Percentiles rank a stretch among this genome's conserved stretches.
Conservation (phyloP, 2,797 vertebrate species). For the Orestias chungarensis region DNA sequence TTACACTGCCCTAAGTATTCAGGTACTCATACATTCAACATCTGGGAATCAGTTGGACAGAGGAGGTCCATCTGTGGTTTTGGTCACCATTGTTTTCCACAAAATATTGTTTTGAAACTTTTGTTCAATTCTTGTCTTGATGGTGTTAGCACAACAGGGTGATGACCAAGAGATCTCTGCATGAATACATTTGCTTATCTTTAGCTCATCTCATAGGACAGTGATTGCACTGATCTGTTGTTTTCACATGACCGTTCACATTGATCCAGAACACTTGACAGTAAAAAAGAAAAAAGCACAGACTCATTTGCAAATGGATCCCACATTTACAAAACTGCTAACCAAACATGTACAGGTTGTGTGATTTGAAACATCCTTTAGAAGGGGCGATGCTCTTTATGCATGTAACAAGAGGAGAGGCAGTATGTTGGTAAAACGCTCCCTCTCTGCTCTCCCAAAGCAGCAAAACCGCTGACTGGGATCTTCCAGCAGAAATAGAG, state of each 20-base stretch:
- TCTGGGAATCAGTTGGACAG: too few species aligned
- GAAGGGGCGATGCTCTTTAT: not conserved
- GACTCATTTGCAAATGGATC: constrained; percentile 26
- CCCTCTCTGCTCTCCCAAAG: constrained; percentile 42
- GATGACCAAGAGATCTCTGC: constrained; percentile 14
- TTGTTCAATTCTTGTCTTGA: constrained; percentile 1
- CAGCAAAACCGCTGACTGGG: constrained; percentile 61
- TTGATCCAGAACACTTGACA: constrained; percentile 23
- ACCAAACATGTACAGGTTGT: constrained; percentile 20
- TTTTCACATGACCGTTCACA: constrained; percentile 38
- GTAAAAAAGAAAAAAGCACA: constrained; percentile 18
- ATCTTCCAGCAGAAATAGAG: constrained; percentile 48
- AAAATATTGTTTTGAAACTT: not conserved
- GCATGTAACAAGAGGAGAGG: constrained; percentile 26
- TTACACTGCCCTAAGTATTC: not conserved
- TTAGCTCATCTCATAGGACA: not conserved
- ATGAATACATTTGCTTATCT: constrained; percentile 10
- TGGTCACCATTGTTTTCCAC: not conserved
- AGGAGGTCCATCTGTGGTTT: not conserved
- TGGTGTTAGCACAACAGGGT: not conserved
- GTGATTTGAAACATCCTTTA: not conserved
- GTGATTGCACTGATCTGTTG: constrained; percentile 3
- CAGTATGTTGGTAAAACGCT: constrained; percentile 37
- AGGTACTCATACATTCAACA: not conserved
- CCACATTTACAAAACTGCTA: constrained; percentile 9